Conservation (phyloP, 2,113 vertebrate species). For the Accipiter cooperii region DNA sequence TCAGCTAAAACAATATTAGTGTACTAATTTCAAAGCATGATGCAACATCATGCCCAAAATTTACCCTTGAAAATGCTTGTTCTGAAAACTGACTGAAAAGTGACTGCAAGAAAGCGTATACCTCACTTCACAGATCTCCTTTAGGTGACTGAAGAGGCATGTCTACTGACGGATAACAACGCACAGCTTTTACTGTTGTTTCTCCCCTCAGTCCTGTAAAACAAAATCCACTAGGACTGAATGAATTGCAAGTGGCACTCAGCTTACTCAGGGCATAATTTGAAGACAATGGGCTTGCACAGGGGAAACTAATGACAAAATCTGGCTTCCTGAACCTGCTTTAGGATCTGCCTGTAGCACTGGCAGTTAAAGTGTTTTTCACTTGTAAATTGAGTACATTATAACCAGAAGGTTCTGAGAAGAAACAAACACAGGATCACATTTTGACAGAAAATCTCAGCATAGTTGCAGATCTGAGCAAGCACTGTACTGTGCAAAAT, state of each 20-base stretch:
- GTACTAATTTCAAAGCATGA: not conserved
- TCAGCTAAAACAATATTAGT: not conserved
- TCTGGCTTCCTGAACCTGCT: not conserved
- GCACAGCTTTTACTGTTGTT: not conserved
- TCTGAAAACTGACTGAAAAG: not conserved
- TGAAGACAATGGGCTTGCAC: not conserved
- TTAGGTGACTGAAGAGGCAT: not conserved
- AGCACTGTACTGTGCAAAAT: not conserved
- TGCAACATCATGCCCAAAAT: not conserved
- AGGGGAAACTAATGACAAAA: not conserved
- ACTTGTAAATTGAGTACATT: not conserved
- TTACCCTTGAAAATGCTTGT: not conserved
- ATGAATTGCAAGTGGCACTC: not conserved
- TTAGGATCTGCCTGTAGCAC: not conserved
- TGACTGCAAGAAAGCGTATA: not conserved
- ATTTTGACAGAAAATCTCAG: not conserved
- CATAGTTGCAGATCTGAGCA: not conserved
- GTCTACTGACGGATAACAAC: not conserved
- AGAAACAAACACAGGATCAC: not conserved
- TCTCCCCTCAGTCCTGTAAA: not conserved
- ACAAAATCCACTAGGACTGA: not conserved
- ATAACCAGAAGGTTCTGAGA: not conserved
- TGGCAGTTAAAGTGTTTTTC: not conserved
- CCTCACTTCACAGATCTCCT: not conserved
- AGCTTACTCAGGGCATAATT: not conserved